Evolutionary conservation across 2,113 vertebrate genomes (phyloP).

Genomic region (Chloroceryle aenea): DNA sequence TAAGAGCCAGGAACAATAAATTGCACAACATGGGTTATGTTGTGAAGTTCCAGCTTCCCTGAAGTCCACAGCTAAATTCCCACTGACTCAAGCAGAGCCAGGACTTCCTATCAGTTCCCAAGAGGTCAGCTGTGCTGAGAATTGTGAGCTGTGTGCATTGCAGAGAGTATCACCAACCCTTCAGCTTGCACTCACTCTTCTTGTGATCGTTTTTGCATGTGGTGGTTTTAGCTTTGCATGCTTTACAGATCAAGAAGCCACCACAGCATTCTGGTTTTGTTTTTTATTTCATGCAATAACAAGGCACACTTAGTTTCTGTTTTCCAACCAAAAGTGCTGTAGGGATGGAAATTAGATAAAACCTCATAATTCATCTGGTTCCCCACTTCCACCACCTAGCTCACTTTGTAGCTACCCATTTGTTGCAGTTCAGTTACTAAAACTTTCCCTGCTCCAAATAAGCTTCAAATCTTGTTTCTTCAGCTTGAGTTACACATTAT

Average conservation of each 20-base stretch:
- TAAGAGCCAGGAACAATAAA: neutral
- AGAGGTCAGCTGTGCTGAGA: constrained; percentile 8
- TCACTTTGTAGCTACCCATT: neutral
- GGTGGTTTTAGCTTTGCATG: constrained; percentile 9
- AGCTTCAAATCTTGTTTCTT: neutral
- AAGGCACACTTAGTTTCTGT: constrained; percentile 4
- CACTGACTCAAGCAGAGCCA: constrained; percentile 46
- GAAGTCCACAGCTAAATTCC: constrained; percentile 42
- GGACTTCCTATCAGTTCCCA: constrained; percentile 54
- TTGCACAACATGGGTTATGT: neutral
- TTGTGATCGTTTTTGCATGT: constrained; percentile 40
- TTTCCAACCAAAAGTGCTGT: constrained; percentile 39
- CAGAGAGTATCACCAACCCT: neutral
- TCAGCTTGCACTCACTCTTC: neutral
- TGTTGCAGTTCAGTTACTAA: neutral
- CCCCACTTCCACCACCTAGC: neutral
- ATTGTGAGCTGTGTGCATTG: neutral
- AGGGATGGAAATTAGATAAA: constrained; percentile 26
- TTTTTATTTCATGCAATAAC: constrained; percentile 54
- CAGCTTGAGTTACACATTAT: neutral
- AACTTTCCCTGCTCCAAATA: neutral
- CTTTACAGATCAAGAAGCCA: constrained; percentile 38
- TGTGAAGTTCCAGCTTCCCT: constrained; percentile 16
- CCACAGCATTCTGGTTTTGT: constrained; percentile 20
- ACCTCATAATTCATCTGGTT: neutral